Evolutionary conservation across 1,140 invertebrate genomes (phyloP), one percentile per base, ranked within the genome.

Genomic region (Brachionus koreanus): DNA sequence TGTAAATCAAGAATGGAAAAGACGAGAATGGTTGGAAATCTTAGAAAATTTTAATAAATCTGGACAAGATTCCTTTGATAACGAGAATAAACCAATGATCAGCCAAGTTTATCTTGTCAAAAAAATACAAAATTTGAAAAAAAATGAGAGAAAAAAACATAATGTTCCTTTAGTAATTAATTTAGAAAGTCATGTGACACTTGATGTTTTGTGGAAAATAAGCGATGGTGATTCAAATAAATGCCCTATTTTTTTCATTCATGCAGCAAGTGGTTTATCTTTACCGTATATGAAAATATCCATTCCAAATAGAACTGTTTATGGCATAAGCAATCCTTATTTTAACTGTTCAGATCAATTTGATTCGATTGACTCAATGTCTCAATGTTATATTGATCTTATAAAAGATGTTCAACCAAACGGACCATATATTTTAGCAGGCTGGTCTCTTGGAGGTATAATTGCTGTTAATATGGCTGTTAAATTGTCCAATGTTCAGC

Each of bases 381-480:
- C 57, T 25, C 23, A 33, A 7, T 63, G 29, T 25, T 63, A 63
- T 13, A 63, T 63, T 4, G 87, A 92, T 87, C 89, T 93, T 87
- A 92, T 98, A 82, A 92, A 92, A 85, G 90, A 89, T 25, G 88
- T 94, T 16, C 94, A 96, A 87, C 91, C 92, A 0, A 88, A 91
- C 82, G 93, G 94, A 81, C 94, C 95, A 0, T 97, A 95, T 89
- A 91, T 91, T 23, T 87, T 99, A 46, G 91, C 93, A 37, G 97
- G 96, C 2, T 98, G 98, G 87, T 98, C 96, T 0, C 98, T 94
- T 88, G 97, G 97, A 63, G 92, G 93, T 9, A 92, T 92, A 82
- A 92, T 98, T 10, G 95, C 93, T 5, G 94, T 96, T 86, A 96
- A 98, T 89, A 97, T 98, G 92, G 93, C 93, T 2, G 84, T 92